Conservation (phyloP, 2,888 invertebrate species). For the Lydus trimaculatus region DNA sequence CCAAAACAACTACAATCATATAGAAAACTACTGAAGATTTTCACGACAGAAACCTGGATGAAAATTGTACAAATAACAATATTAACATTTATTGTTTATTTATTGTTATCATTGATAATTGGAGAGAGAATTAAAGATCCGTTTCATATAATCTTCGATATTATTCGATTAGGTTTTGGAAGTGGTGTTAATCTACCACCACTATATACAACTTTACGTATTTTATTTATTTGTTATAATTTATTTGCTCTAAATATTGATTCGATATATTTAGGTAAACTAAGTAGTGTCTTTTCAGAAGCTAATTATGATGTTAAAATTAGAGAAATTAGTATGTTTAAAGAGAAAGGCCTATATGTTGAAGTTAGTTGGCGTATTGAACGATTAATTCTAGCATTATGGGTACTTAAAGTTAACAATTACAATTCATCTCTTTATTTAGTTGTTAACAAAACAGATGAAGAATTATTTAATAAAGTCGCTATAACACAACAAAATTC, state of each 20-base stretch:
- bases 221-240: not conserved
- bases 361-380: not conserved
- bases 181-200: not conserved
- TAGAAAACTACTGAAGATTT: conserved; percentile 28
- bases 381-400: not conserved
- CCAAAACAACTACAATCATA: conserved; percentile 23
- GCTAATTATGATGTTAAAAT: not conserved
- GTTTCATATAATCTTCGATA: conserved; percentile 14
- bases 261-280: not conserved
- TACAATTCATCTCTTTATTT: not conserved
- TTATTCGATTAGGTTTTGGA: conserved; percentile 27
- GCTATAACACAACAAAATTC: not conserved
- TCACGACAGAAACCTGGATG: conserved; percentile 25
- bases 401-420: not conserved
- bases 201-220: not conserved
- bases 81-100: conserved; percentile 17
- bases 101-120: conserved; percentile 11
- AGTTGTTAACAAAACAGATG: not conserved
- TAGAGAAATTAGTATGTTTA: not conserved
- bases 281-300: not conserved
- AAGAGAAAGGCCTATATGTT: not conserved
- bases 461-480: not conserved
- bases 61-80: conserved; percentile 4
- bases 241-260: not conserved
- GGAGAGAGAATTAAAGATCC: not conserved